A percentile compares a stretch with the other conserved stretches of the same genome.
These are phyloP conservation scores for Rhagoletis pomonella DNA, from an alignment of 1,140 invertebrate species.

Conservation along the genomic window DNA sequence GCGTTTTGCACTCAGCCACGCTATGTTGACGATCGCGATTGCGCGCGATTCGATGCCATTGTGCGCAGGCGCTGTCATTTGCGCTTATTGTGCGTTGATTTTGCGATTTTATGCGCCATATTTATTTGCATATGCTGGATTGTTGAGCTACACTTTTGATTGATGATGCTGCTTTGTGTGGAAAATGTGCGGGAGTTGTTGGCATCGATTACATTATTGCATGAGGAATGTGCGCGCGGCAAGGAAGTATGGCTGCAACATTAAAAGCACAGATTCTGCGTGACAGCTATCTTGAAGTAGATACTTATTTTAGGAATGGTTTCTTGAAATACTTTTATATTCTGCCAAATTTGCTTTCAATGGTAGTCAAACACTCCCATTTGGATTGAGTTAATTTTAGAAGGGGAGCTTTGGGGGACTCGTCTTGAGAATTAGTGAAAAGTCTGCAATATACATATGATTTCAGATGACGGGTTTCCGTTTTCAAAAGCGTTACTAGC, in stretches of 20 bases:
- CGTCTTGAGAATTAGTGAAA: no score
- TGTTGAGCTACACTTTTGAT: constrained; percentile 8
- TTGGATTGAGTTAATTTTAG: no score
- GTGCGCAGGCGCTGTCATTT: constrained; percentile 47
- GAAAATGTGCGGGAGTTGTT: background rate
- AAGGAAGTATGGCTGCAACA: background rate
- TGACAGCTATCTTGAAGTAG: no score
- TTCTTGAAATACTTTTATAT: no score
- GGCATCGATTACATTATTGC: background rate
- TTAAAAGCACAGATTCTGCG: no score
- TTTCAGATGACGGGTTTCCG: no score
- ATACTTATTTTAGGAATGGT: no score
- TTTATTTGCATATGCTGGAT: background rate
- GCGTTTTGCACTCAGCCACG: background rate
- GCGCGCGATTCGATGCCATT: constrained; percentile 13
- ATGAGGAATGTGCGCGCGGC: background rate
- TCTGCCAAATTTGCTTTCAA: no score
- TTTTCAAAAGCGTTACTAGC: no score
- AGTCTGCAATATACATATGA: no score
- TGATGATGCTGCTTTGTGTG: constrained; percentile 16
- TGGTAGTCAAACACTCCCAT: no score
- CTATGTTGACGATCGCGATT: constrained; percentile 22
- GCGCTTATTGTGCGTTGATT: constrained; percentile 50
- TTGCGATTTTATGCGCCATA: background rate
- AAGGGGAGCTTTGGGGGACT: no score